Evolutionary conservation across 2,888 invertebrate species (phyloP).

Genomic region (Holacanthella duospinosa): DNA sequence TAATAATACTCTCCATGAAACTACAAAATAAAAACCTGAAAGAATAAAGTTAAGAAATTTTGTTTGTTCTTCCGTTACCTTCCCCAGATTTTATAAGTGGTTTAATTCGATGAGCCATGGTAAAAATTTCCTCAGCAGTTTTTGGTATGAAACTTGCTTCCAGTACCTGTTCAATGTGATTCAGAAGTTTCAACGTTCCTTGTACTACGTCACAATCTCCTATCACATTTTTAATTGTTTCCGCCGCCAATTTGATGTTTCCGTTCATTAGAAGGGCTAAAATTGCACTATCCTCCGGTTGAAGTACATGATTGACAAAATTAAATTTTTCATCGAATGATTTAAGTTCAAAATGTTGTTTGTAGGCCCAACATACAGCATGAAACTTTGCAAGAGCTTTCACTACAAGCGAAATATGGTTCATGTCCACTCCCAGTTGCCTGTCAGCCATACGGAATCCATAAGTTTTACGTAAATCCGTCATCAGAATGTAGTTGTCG

Average conservation of each 20-base stretch:
- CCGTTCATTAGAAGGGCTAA: neutral
- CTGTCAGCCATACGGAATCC: constrained; percentile 29
- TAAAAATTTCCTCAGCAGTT: too few relatives aligned
- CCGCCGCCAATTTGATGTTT: neutral
- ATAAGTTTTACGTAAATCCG: constrained; percentile 22
- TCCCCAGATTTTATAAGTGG: too few relatives aligned
- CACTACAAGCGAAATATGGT: constrained; percentile 22
- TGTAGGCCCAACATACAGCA: neutral
- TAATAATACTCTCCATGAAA: constrained; percentile 10
- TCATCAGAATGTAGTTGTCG: constrained; percentile 17
- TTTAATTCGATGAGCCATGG: neutral
- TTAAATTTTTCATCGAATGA: neutral
- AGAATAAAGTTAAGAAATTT: too few relatives aligned
- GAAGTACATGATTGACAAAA: neutral
- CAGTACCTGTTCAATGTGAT: too few relatives aligned
- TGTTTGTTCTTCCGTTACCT: too few relatives aligned
- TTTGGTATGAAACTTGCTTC: too few relatives aligned
- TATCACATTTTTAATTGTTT: neutral
- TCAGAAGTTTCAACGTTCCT: too few relatives aligned
- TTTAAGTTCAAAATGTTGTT: neutral
- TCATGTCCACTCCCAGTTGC: constrained; percentile 13
- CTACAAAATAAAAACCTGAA: neutral
- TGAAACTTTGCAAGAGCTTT: constrained; percentile 21
- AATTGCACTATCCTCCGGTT: neutral
- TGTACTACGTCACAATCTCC: too few relatives aligned